These are phyloP conservation scores for Cavia porcellus DNA, from an alignment of 2,113 vertebrate species.

Conservation along the genomic window DNA sequence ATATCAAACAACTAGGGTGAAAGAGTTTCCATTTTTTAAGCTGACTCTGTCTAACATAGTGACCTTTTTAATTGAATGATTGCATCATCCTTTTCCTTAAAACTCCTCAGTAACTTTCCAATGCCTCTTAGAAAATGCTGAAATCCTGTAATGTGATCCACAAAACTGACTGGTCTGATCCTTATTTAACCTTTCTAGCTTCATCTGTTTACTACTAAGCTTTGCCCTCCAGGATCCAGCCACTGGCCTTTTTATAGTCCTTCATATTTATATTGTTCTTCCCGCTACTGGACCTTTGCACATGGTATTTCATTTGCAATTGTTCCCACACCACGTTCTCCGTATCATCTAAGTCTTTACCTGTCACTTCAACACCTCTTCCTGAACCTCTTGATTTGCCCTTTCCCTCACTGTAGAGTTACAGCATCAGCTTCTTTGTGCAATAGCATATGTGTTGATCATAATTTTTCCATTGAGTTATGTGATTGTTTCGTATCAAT, in stretches of 20 bases:
- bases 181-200: not conserved
- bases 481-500: not conserved
- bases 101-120: not conserved
- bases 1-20: not conserved
- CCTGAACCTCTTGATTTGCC: not conserved
- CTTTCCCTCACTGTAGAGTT: not conserved
- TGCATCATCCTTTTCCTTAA: conserved; percentile 5
- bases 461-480: not conserved
- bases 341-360: not conserved
- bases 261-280: not conserved
- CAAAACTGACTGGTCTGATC: not conserved
- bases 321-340: not conserved
- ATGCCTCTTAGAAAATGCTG: not conserved
- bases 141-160: not conserved
- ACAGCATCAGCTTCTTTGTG: not conserved
- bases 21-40: not conserved
- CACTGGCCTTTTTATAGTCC: not conserved
- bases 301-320: not conserved
- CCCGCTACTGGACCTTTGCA: not conserved
- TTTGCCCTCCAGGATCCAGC: not conserved
- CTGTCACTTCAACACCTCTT: not conserved
- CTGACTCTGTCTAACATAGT: not conserved
- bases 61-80: conserved; percentile 11
- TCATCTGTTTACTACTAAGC: not conserved
- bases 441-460: not conserved